phyloP scores from a whole-genome alignment of 2,113 vertebrate species.

The Perccottus glenii region DNA sequence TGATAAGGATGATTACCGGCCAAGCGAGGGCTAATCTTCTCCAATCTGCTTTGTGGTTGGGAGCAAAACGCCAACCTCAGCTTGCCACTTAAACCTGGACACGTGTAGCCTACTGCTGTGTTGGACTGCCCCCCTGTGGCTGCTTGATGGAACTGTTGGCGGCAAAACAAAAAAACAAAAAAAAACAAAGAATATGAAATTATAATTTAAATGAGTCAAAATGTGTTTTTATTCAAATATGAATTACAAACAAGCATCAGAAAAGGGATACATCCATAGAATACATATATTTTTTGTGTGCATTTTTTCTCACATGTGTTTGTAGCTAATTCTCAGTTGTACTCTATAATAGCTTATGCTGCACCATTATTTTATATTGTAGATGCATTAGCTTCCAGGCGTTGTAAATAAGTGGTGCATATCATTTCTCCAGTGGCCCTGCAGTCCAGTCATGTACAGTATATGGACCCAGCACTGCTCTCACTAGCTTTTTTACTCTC shows the following conservation, averaged over 20 bases:
- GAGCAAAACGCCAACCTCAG: constrained; percentile 63
- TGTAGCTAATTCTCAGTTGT: background rate
- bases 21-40: constrained; percentile 70
- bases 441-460: constrained; percentile 38
- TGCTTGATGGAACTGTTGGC: background rate
- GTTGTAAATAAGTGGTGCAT: constrained; percentile 31
- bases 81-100: constrained; percentile 43
- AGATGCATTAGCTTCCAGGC: constrained; percentile 23
- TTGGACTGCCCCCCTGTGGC: constrained; percentile 87
- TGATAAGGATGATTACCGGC: constrained; percentile 75
- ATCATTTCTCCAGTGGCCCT: constrained; percentile 14
- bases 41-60: constrained; percentile 67
- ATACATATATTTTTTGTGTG: too few species aligned
- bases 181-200: too few species aligned
- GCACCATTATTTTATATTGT: background rate
- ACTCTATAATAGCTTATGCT: background rate
- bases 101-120: constrained; percentile 60
- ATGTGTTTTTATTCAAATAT: too few species aligned
- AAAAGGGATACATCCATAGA: too few species aligned
- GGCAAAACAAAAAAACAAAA: background rate
- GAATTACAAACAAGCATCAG: too few species aligned
- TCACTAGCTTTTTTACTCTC: constrained; percentile 67
- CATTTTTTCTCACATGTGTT: background rate
- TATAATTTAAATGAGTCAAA: too few species aligned
- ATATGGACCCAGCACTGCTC: constrained; percentile 50